Evolutionary conservation across 2,113 vertebrate species (phyloP), one percentile per base, ranked within the genome.

Genomic region (Cyanoramphus novaezelandiae): DNA sequence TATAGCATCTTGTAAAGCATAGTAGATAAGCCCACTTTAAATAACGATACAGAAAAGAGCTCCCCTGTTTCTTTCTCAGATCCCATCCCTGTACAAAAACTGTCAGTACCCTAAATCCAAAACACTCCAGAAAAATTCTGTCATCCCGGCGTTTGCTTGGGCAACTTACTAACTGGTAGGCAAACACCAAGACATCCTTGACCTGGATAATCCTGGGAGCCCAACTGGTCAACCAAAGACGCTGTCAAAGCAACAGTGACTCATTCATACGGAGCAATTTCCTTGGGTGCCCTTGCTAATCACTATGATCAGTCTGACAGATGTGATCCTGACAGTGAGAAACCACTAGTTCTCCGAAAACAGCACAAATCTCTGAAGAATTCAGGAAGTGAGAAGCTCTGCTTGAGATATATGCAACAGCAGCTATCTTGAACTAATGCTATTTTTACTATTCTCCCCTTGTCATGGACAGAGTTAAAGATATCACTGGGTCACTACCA

Each of bases 191-290:
- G 49, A 44, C 9, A 47, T 57, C 53, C 60, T 63, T 57, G 13
- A 86, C 21, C 8, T 67, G 37, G 9, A 18, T 23, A 57, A 60
- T 52, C 14, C 39, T 37, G 20, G 52, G 18, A 83, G 8, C 2
- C 20, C 11, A 9, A 33, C 3, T 17, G 9, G 27, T 86, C 14
- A 64, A 21, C 13, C 15, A 82, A 64, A 72, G 63, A 44, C 33
- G 15, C 14, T 2, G 0, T 20, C 33, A 62, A 39, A 69, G 23
- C n/a, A 88, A 29, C 9, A 0, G 2, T 2, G 7, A 44, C 11
- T 65, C 50, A 57, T 33, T 25, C 20, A 1, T 11, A 10, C 4
- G 2, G 35, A 80, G 16, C 14, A 69, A 64, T 68, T 55, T 62
- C 37, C 44, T 10, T 6, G 28, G 7, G 7, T 77, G 25, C 46